Conservation (phyloP, 2,797 vertebrate genomes). For the Characodon lateralis region DNA sequence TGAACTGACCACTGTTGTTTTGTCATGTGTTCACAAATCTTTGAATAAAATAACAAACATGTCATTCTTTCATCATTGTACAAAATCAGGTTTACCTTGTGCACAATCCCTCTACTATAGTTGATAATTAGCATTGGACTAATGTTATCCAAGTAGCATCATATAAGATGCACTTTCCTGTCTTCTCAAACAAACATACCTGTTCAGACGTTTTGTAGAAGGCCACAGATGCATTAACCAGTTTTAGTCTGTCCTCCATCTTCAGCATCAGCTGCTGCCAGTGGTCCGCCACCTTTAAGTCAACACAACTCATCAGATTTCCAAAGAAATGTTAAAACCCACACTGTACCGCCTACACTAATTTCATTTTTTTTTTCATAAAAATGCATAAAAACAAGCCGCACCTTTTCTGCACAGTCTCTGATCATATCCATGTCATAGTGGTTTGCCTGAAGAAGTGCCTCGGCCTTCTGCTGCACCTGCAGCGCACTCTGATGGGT, state of each 20-base stretch:
- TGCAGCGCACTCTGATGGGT: slow-evolving; percentile 94
- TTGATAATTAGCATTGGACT: not conserved
- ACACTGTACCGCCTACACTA: not conserved
- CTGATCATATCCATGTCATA: slow-evolving; percentile 99
- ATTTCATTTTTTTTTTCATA: not conserved
- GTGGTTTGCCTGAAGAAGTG: slow-evolving; percentile 95
- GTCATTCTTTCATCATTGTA: not conserved
- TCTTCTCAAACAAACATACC: slow-evolving; percentile 69
- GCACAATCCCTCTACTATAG: too few relatives aligned
- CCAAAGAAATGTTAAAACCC: slow-evolving; percentile 5
- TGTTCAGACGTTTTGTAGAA: slow-evolving; percentile 99
- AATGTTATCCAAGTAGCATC: not conserved
- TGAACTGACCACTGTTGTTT: not conserved
- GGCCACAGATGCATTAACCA: slow-evolving; percentile 97
- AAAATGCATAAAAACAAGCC: not conserved
- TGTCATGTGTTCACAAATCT: not conserved
- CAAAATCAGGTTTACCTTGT: not conserved
- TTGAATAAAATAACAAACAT: not conserved
- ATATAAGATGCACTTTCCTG: not conserved
- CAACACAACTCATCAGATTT: slow-evolving; percentile 49
- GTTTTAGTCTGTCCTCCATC: slow-evolving; percentile 98
- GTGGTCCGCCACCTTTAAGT: slow-evolving; percentile 88
- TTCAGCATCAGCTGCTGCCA: slow-evolving; percentile 99
- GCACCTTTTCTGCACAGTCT: slow-evolving; percentile 93
- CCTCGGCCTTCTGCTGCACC: slow-evolving; percentile 98